Conservation (phyloP, 1,140 invertebrate genomes). For the Sinonovacula constricta region DNA sequence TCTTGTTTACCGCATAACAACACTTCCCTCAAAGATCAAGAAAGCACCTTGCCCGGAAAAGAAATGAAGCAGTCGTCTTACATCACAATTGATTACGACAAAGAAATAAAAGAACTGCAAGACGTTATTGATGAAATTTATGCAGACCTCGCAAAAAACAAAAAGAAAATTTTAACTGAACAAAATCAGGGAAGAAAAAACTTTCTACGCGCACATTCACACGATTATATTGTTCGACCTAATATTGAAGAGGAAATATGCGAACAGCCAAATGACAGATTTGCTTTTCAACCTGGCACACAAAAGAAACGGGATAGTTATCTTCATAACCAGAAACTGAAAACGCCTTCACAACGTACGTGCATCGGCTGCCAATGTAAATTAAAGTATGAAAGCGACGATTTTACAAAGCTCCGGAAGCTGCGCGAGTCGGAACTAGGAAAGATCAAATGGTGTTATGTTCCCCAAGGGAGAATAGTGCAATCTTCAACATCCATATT, state of each 20-base stretch:
- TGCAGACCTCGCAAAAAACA: slow-evolving; percentile 29
- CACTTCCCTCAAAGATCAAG: too few relatives aligned
- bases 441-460: slow-evolving; percentile 32
- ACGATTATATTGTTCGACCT: slow-evolving; percentile 1
- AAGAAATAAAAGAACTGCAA: slow-evolving; percentile 30
- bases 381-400: slow-evolving; percentile 21
- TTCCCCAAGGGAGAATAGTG: slow-evolving; percentile 28
- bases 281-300: neutral
- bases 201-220: slow-evolving; percentile 20
- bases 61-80: too few relatives aligned
- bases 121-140: slow-evolving; percentile 13
- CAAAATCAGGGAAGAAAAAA: neutral
- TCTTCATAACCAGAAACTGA: neutral
- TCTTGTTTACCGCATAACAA: too few relatives aligned
- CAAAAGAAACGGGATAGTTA: neutral
- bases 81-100: neutral
- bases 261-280: neutral
- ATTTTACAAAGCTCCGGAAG: neutral
- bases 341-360: slow-evolving; percentile 14
- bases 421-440: slow-evolving; percentile 2
- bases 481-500: slow-evolving; percentile 16
- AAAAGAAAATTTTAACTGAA: too few relatives aligned
- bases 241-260: neutral
- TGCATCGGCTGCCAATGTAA: slow-evolving; percentile 35
- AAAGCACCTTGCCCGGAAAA: too few relatives aligned